Conservation (phyloP, 2,797 vertebrate genomes). For the Trichosurus vulpecula region DNA sequence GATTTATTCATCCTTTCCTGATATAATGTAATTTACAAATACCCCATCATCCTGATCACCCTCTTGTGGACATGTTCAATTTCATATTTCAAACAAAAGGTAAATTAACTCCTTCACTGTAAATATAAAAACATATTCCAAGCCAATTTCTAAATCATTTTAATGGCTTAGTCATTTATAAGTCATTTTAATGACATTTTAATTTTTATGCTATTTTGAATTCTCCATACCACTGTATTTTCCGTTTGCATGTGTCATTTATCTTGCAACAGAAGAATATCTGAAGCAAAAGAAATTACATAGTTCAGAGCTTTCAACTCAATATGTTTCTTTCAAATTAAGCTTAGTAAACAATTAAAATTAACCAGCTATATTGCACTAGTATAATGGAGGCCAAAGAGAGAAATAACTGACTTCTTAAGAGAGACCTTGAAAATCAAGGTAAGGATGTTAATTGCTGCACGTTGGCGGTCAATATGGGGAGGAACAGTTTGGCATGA, state of each 20-base stretch:
- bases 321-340: background rate
- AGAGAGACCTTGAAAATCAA: conserved; percentile 9
- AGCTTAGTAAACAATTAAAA: background rate
- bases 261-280: background rate
- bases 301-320: background rate
- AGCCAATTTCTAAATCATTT: background rate
- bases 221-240: background rate
- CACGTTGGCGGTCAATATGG: background rate
- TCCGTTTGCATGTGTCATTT: background rate
- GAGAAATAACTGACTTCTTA: conserved; percentile 7
- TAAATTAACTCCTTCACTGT: background rate
- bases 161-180: too few relatives aligned
- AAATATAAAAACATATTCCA: background rate
- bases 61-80: background rate
- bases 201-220: background rate
- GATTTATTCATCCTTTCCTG: background rate
- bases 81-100: background rate
- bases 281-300: background rate
- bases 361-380: background rate
- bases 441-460: background rate
- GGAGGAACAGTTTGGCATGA: background rate
- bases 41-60: background rate
- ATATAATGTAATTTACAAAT: background rate
- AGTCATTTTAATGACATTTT: too few relatives aligned
- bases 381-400: background rate